Base-by-base conservation (phyloP, 2,797 vertebrate species). In the Spondyliosoma cantharus region DNA sequence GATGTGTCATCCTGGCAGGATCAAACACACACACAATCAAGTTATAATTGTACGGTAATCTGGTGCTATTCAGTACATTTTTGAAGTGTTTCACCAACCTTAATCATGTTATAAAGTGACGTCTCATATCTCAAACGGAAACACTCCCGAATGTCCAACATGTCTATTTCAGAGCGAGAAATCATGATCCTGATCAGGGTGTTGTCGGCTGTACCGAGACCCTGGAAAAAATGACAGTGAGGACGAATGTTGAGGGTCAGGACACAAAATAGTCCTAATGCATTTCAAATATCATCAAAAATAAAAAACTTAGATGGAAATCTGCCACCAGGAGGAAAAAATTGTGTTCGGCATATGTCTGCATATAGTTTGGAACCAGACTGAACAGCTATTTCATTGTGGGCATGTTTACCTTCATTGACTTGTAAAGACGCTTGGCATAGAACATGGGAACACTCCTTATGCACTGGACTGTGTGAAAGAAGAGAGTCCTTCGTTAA, bases 181-280 rank as follows among this genome's bases (percentile, higher is more conserved):
- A 99, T 96, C 98, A 99, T 98, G 93, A 99, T 98, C 69, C 97
- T 95, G 90, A 99, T 99, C 92, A 99, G 90, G 0, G 96, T 98
- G 95, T 97, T 97, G 93, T 99, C 98, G 3, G 95, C 95, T 0
- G 97, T 99, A 17, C 98, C 97, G n/a, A 99, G 87, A 58, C 97
- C 98, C 97, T 99, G 85, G 17, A 81, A 11, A 75, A 81, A 75
- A 81, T 11, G 19, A 71, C 63, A 22, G 29, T 67, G 17, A 84
- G 15, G 19, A 17, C 3, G 27, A 48, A 63, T 12, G 24, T 46
- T 74, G 2, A 73, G 13, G 12, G 17, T 17, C 9, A 20, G 9
- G 29, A 43, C 12, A 48, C 46, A 25, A 12, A 42, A 9, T n/a
- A 29, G 11, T 24, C 7, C 20, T 16, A 13, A 56, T 56, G 17